Conservation (phyloP, 2,888 invertebrate genomes). For the Hydropsyche betteni region DNA sequence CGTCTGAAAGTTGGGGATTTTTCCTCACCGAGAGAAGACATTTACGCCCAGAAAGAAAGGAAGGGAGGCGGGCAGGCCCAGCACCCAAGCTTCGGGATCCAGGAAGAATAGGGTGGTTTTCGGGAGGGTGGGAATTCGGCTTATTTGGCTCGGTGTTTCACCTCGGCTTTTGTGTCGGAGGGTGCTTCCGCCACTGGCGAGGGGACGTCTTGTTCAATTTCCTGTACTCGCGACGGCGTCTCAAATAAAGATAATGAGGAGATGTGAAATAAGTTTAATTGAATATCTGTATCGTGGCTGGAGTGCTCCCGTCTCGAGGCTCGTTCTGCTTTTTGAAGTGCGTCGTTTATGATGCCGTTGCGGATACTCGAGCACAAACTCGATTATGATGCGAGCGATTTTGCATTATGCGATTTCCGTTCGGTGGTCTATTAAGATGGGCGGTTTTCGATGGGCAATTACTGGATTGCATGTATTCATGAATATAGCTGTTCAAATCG, state of each 20-base stretch:
- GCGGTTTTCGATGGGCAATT: no score
- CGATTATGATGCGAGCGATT: background rate
- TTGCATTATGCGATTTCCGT: constrained; percentile 5
- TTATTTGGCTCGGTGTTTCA: constrained; percentile 21
- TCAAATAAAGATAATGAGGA: constrained; percentile 26
- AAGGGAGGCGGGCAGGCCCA: background rate
- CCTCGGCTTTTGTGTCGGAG: background rate
- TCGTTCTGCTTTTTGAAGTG: constrained; percentile 6
- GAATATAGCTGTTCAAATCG: no score
- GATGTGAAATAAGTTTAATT: constrained; percentile 35
- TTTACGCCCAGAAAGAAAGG: background rate
- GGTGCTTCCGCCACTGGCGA: constrained; percentile 26
- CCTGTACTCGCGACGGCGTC: background rate
- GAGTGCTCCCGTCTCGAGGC: background rate
- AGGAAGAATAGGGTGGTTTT: background rate
- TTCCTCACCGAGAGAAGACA: constrained; percentile 1
- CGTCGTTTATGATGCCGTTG: background rate
- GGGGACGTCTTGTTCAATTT: constrained; percentile 37
- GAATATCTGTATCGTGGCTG: constrained; percentile 30
- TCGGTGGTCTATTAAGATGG: background rate
- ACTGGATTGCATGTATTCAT: no score
- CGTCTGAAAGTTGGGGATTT: constrained; percentile 10
- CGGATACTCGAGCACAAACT: background rate
- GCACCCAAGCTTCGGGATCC: background rate
- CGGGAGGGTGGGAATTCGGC: background rate